Percentiles rank a stretch among this genome's conserved stretches.
phyloP scores from a whole-genome alignment of 2,888 invertebrate species.

The Clanis bilineata region DNA sequence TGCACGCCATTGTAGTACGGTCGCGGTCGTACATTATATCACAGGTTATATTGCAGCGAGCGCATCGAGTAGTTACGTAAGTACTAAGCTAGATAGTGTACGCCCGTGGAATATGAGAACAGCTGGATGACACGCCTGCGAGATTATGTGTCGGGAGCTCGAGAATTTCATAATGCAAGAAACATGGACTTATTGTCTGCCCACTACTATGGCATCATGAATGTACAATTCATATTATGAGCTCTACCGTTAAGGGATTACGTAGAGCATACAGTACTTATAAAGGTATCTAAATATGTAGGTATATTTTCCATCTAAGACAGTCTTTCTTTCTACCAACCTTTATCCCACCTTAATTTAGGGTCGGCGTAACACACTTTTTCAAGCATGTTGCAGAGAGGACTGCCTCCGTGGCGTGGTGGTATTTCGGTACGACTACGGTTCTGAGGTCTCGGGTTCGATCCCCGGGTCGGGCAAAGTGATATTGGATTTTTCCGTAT shows the following conservation, averaged over 20 bases:
- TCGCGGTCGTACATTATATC: neutral
- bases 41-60: neutral
- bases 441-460: too few species aligned
- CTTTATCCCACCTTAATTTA: too few species aligned
- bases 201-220: neutral
- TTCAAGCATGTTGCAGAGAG: too few species aligned
- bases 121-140: neutral
- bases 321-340: too few species aligned
- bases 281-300: neutral
- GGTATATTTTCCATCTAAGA: too few species aligned
- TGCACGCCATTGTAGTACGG: too few species aligned
- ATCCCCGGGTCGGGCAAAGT: too few species aligned
- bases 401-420: too few species aligned
- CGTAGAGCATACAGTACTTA: too few species aligned
- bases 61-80: neutral
- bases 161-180: conserved; percentile 6
- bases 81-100: neutral
- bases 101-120: conserved; percentile 4
- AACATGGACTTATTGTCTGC: neutral
- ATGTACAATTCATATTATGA: neutral
- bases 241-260: neutral
- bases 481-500: too few species aligned
- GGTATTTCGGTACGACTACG: too few species aligned
- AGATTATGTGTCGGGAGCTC: neutral
- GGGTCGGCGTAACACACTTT: too few species aligned